Evolutionary conservation across 1,140 invertebrate species (phyloP).

Genomic region (Lysiphlebus fabarum): DNA sequence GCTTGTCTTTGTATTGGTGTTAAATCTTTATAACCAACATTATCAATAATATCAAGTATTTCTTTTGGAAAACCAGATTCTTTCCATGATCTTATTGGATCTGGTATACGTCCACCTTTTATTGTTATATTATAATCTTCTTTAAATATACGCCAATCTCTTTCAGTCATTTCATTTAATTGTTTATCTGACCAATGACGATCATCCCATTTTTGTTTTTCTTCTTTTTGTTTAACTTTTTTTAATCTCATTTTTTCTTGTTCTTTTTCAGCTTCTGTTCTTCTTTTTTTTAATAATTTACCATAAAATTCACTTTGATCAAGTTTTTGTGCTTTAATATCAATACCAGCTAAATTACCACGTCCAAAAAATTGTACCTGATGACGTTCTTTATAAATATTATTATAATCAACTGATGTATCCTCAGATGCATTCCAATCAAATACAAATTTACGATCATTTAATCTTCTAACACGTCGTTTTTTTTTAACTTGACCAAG

Average conservation of each 20-base stretch:
- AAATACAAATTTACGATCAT: slow-evolving; percentile 99
- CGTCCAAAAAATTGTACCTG: slow-evolving; percentile 96
- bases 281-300: slow-evolving; percentile 88
- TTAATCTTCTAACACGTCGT: slow-evolving; percentile 83
- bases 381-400: slow-evolving; percentile 93
- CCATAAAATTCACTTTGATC: slow-evolving; percentile 98
- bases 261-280: slow-evolving; percentile 96
- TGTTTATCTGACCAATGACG: slow-evolving; percentile 98
- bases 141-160: slow-evolving; percentile 99
- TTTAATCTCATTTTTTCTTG: slow-evolving; percentile 93
- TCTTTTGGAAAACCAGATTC: slow-evolving; percentile 90
- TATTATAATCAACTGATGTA: slow-evolving; percentile 96
- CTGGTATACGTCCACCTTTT: slow-evolving; percentile 95
- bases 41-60: slow-evolving; percentile 91
- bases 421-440: slow-evolving; percentile 99
- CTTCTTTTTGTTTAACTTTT: slow-evolving; percentile 92
- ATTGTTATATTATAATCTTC: slow-evolving; percentile 99
- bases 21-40: slow-evolving; percentile 96
- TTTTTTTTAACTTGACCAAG: slow-evolving; percentile 94
- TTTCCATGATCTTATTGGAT: slow-evolving; percentile 92
- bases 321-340: slow-evolving; percentile 95
- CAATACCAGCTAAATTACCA: slow-evolving; percentile 96
- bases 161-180: slow-evolving; percentile 93
- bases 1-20: slow-evolving; percentile 99
- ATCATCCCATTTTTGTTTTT: slow-evolving; percentile 98